phyloP scores from a whole-genome alignment of 1,140 invertebrate species.

The Tetraneura akinire region DNA sequence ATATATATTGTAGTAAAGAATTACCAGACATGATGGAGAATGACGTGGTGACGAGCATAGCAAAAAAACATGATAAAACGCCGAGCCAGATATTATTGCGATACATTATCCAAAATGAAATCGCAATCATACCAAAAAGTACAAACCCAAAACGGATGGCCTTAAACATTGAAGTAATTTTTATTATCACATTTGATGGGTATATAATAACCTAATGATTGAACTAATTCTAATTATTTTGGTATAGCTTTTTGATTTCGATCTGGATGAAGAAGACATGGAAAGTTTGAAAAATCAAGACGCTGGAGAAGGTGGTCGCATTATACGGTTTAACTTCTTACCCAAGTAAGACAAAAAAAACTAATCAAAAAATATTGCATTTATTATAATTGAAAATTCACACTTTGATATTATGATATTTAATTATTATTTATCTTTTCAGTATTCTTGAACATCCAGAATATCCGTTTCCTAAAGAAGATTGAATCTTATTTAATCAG shows the following conservation, averaged over 20 bases:
- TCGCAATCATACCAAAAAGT: conserved; percentile 69
- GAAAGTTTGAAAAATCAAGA: conserved; percentile 62
- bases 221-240: neutral
- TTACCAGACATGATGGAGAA: conserved; percentile 59
- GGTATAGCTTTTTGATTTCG: conserved; percentile 64
- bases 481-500: neutral
- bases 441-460: conserved; percentile 51
- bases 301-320: conserved; percentile 62
- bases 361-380: too few species aligned
- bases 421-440: neutral
- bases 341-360: neutral
- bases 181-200: neutral
- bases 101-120: conserved; percentile 63
- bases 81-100: conserved; percentile 67
- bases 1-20: conserved; percentile 56
- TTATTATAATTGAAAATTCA: neutral
- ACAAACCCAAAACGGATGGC: conserved; percentile 62
- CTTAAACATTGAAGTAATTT: conserved; percentile 62
- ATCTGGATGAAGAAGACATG: conserved; percentile 62
- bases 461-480: conserved; percentile 43
- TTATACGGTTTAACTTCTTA: conserved; percentile 61
- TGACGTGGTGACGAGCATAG: conserved; percentile 59
- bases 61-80: conserved; percentile 63
- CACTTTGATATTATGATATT: neutral
- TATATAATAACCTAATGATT: neutral